These are phyloP conservation scores for Zoanthus solanderi DNA, from an alignment of 92 coral and sea anemone genomes.

Conservation along the genomic window DNA sequence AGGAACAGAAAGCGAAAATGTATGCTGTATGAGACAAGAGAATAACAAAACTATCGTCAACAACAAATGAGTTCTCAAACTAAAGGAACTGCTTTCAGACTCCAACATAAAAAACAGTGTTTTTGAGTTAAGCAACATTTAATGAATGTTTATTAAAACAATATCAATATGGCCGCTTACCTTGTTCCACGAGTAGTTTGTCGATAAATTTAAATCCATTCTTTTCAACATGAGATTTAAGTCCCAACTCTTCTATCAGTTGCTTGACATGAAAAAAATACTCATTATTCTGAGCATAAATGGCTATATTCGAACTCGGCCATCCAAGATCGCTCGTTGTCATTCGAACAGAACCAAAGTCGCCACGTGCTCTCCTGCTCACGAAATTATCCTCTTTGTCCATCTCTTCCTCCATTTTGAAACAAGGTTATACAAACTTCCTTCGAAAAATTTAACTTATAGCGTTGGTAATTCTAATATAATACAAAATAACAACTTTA, in stretches of 20 bases:
- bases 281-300: not conserved
- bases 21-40: no score
- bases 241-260: not conserved
- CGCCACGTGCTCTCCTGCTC: no score
- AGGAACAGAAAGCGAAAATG: no score
- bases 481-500: no score
- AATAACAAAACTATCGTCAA: no score
- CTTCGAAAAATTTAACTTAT: no score
- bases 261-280: not conserved
- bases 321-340: not conserved
- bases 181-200: not conserved
- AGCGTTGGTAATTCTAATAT: no score
- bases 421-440: no score
- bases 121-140: not conserved
- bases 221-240: not conserved
- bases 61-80: not conserved
- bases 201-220: not conserved
- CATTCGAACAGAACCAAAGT: not conserved
- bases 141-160: not conserved
- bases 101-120: no score
- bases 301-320: not conserved
- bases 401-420: no score
- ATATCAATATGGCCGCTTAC: slow-evolving; percentile 4
- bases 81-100: not conserved
- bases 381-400: no score